Percentiles rank a stretch among this genome's conserved stretches.
These are phyloP conservation scores for Drosophila bocqueti DNA, from an alignment of 1,140 invertebrate species.

Conservation along the genomic window DNA sequence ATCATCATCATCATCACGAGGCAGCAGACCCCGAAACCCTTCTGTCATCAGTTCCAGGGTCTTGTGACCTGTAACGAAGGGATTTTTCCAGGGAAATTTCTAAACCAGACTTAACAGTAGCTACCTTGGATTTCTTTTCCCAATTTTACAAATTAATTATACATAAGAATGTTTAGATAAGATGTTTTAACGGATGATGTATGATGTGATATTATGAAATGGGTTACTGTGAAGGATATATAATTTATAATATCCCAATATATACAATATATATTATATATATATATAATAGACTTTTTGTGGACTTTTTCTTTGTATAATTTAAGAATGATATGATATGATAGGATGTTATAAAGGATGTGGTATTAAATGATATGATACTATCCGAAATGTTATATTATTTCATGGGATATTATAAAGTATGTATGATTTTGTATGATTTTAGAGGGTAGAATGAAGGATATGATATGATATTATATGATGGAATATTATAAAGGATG, in stretches of 20 bases:
- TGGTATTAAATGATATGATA: no score
- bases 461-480: no score
- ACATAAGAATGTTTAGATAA: not conserved
- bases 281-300: no score
- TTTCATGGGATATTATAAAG: not conserved
- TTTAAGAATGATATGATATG: not conserved
- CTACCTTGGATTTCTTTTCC: not conserved
- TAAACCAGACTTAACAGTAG: not conserved
- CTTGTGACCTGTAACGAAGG: slow-evolving; percentile 1
- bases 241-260: no score
- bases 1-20: slow-evolving; percentile 5
- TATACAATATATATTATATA: no score
- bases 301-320: no score
- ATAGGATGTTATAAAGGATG: no score
- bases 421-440: no score
- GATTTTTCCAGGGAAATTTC: slow-evolving; percentile 34
- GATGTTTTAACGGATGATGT: not conserved
- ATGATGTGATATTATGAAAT: not conserved
- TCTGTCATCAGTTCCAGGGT: slow-evolving; percentile 2
- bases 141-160: not conserved
- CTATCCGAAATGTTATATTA: no score
- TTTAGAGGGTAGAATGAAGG: no score
- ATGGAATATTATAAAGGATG: no score
- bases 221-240: not conserved
- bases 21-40: not conserved